phyloP scores from a whole-genome alignment of 2,113 vertebrate genomes.

The Nematolebias whitei region DNA sequence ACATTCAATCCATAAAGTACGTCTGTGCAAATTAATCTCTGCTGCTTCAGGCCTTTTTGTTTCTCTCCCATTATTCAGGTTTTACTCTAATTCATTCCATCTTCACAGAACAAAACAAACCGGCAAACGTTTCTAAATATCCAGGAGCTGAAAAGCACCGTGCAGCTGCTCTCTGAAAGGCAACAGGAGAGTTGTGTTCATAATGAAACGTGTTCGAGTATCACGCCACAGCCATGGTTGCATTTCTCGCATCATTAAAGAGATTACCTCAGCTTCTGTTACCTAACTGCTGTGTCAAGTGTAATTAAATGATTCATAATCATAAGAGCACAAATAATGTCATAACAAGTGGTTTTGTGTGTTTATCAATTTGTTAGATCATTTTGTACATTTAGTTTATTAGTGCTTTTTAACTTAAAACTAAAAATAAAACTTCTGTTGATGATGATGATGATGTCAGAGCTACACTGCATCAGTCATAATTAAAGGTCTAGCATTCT shows the following conservation, averaged over 20 bases:
- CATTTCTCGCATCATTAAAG: constrained; percentile 3
- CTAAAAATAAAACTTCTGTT: too few relatives aligned
- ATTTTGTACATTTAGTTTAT: not conserved
- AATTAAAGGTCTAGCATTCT: too few relatives aligned
- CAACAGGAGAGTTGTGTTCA: constrained; percentile 1
- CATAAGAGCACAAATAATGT: constrained; percentile 13
- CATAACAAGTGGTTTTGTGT: constrained; percentile 22
- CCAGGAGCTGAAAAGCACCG: constrained; percentile 1
- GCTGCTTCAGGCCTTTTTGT: constrained; percentile 11
- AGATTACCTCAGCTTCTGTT: not conserved
- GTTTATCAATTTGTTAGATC: not conserved
- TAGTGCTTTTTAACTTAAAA: too few relatives aligned
- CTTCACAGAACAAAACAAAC: constrained; percentile 16
- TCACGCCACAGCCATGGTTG: not conserved
- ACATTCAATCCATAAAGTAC: constrained; percentile 4
- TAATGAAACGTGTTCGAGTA: not conserved
- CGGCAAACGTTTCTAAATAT: constrained; percentile 5
- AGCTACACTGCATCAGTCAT: too few relatives aligned
- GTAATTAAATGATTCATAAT: constrained; percentile 10
- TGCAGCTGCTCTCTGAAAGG: constrained; percentile 9
- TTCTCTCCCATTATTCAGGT: constrained; percentile 34
- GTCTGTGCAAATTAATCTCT: not conserved
- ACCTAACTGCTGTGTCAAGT: constrained; percentile 5
- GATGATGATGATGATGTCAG: too few relatives aligned
- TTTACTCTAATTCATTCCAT: constrained; percentile 17